A percentile compares a stretch with the other conserved stretches of the same genome.
phyloP scores from a whole-genome alignment of 2,797 vertebrate species.

The Melanotaenia parkinsoni region DNA sequence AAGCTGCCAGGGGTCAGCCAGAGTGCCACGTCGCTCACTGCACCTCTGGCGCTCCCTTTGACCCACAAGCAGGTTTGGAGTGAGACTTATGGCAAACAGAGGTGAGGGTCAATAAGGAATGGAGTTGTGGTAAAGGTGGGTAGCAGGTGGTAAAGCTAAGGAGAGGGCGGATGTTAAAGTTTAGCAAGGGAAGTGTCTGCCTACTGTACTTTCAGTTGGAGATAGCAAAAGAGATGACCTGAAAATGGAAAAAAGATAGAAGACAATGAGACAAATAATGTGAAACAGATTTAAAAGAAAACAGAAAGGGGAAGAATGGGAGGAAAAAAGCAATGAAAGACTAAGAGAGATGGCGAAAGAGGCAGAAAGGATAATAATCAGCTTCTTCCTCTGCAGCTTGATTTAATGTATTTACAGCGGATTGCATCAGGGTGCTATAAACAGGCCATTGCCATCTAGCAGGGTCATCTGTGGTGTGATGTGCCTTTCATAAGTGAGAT shows the following conservation, averaged over 20 bases:
- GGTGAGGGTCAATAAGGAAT: slow-evolving; percentile 39
- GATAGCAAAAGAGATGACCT: slow-evolving; percentile 3
- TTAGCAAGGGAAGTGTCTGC: slow-evolving; percentile 15
- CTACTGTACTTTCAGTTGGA: slow-evolving; percentile 33
- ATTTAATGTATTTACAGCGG: slow-evolving; percentile 81
- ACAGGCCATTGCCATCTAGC: slow-evolving; percentile 65
- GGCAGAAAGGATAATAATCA: slow-evolving; percentile 62
- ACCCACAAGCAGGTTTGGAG: slow-evolving; percentile 72
- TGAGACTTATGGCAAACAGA: slow-evolving; percentile 57
- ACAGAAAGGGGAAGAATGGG: slow-evolving; percentile 10
- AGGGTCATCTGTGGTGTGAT: slow-evolving; percentile 76
- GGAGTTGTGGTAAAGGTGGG: slow-evolving; percentile 36
- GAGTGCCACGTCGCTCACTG: slow-evolving; percentile 86
- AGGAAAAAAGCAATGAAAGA: slow-evolving; percentile 39
- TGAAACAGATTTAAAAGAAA: slow-evolving; percentile 38
- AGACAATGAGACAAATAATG: slow-evolving; percentile 36
- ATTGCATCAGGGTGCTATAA: slow-evolving; percentile 76
- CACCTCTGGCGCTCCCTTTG: slow-evolving; percentile 82
- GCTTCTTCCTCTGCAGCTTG: slow-evolving; percentile 68
- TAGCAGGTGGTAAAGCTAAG: slow-evolving; percentile 15
- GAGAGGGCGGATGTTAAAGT: background rate
- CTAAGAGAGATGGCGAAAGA: slow-evolving; percentile 31
- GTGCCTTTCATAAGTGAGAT: slow-evolving; percentile 53
- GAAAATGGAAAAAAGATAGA: slow-evolving; percentile 32
- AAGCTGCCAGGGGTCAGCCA: slow-evolving; percentile 85